These are phyloP conservation scores for Digitonthophagus gazella DNA, from an alignment of 2,888 invertebrate genomes.

Conservation along the genomic window DNA sequence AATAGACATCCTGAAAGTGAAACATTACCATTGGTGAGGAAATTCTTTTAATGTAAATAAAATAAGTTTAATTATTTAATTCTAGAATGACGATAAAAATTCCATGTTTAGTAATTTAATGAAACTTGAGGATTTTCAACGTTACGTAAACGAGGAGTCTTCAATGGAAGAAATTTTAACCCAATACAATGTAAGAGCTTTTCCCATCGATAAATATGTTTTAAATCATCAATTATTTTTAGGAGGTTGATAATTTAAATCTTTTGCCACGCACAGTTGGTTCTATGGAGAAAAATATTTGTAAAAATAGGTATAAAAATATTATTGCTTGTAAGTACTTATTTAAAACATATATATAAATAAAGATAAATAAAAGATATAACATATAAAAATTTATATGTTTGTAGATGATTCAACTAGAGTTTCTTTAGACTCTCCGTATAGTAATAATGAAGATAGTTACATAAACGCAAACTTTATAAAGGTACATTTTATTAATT, in stretches of 20 bases:
- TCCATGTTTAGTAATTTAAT: constrained; percentile 24
- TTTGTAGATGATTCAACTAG: constrained; percentile 56
- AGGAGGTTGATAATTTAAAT: constrained; percentile 49
- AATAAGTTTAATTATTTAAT: neutral
- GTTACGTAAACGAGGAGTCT: constrained; percentile 46
- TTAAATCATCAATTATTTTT: constrained; percentile 16
- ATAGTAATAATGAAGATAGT: constrained; percentile 57
- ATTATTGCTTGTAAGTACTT: constrained; percentile 50
- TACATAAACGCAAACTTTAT: constrained; percentile 49
- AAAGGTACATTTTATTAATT: too few species aligned
- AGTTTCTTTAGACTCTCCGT: constrained; percentile 48
- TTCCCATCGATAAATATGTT: too few species aligned
- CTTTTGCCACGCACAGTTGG: constrained; percentile 48
- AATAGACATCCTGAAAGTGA: neutral
- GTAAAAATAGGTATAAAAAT: constrained; percentile 52
- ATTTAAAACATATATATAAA: too few species aligned
- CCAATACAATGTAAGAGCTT: neutral
- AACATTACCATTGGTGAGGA: neutral
- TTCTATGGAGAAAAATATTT: constrained; percentile 45
- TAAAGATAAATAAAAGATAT: too few species aligned
- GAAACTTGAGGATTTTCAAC: constrained; percentile 45
- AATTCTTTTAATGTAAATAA: too few species aligned
- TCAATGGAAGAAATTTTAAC: constrained; percentile 27
- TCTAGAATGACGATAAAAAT: neutral
- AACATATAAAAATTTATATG: neutral